Evolutionary conservation across 2,797 vertebrate species (phyloP), one percentile per base, ranked within the genome.

Genomic region (Myotis findleyi): DNA sequence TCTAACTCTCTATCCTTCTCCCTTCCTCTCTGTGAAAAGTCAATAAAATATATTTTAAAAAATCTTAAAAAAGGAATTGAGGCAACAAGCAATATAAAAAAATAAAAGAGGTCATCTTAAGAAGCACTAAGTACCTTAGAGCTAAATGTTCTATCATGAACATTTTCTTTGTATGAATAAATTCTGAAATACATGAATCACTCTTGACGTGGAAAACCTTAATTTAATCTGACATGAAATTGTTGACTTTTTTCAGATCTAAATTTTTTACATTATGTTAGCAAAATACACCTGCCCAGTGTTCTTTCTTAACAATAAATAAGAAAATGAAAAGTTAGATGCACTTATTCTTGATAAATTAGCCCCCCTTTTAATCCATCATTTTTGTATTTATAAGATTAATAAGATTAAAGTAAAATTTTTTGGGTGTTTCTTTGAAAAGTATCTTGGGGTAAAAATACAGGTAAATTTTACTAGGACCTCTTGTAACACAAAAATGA

Each of bases 371-470:
- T n/a, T 6, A 86, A 47, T 41, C 5, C 8, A 71, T 10, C 5
- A 8, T 59, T 64, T 93, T 72, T 38, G 3, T 81, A 36, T 75
- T 88, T 59, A 59, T 59, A 59, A 59, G 57, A 59, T 27, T 79
- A 64, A 33, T 47, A 75, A 44, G 55, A 59, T 27, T 72, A 9
- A 3, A 89, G 51, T 79, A 95, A 38, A 87, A 89, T 44, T 44
- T 64, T 89, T 25, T 93, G 80, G 49, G 5, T 62, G 4, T 76
- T 89, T 89, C 51, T 89, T 93, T 53, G 55, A 80, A 90, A 95
- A 88, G 66, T 81, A 83, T 51, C 55, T 53, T 80, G 33, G 62
- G 7, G 23, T 36, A 21, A 81, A 49, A 80, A 87, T 73, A 62
- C 1, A 77, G 11, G 36, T 89, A 87, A 62, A 11, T 93, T 95